Conservation (phyloP, 2,888 invertebrate species). For the Halocaridina rubra region DNA sequence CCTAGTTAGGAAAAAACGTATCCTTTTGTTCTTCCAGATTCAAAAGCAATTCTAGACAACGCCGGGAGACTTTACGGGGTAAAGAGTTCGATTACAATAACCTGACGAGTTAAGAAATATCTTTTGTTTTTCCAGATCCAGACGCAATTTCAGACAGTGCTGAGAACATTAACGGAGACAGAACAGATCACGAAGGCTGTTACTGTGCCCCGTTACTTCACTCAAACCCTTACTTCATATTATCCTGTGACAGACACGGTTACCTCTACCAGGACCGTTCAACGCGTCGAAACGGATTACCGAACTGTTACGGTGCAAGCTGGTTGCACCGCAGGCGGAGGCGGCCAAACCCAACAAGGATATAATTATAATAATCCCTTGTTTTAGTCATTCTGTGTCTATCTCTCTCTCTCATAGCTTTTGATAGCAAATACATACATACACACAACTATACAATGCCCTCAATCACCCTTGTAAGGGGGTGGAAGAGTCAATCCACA, state of each 20-base stretch:
- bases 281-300: neutral
- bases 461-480: too few species aligned
- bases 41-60: too few species aligned
- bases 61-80: too few species aligned
- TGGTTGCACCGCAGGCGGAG: neutral
- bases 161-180: constrained; percentile 35
- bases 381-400: too few species aligned
- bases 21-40: too few species aligned
- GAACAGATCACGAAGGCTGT: constrained; percentile 48
- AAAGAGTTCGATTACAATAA: too few species aligned
- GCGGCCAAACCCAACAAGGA: neutral
- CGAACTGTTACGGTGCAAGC: neutral
- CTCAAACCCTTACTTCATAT: constrained; percentile 61
- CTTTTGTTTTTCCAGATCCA: constrained; percentile 41
- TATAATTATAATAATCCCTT: neutral
- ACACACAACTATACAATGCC: too few species aligned
- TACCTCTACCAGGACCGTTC: neutral
- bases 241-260: constrained; percentile 44
- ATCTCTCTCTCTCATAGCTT: too few species aligned
- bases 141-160: constrained; percentile 52
- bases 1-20: too few species aligned
- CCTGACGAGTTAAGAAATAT: too few species aligned
- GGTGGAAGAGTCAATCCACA: too few species aligned
- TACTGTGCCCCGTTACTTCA: constrained; percentile 53
- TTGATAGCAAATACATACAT: too few species aligned